Percentiles rank a stretch among this genome's conserved stretches.
phyloP scores from a whole-genome alignment of 1,140 invertebrate genomes.

The Dinoponera quadriceps region DNA sequence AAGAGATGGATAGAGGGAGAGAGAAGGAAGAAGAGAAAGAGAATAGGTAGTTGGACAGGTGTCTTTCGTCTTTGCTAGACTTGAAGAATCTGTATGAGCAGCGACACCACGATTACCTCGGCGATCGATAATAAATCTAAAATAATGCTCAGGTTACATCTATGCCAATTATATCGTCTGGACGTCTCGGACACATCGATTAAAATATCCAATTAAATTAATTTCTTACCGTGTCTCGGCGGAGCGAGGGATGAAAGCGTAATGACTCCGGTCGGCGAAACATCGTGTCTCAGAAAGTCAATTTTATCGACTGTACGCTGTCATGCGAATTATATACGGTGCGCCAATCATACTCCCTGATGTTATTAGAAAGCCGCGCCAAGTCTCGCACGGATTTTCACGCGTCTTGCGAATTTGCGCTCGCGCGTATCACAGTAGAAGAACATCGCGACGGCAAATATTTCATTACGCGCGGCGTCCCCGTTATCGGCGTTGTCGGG shows the following conservation, averaged over 20 bases:
- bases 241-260: slow-evolving; percentile 16
- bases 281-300: slow-evolving; percentile 17
- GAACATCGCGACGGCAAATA: not conserved
- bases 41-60: slow-evolving; percentile 7
- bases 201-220: slow-evolving; percentile 50
- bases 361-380: not conserved
- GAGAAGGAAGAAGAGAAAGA: not conserved
- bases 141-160: slow-evolving; percentile 13
- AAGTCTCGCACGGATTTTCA: not conserved
- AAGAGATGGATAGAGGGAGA: slow-evolving; percentile 27
- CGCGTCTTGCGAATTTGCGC: slow-evolving; percentile 26
- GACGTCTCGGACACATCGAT: slow-evolving; percentile 25
- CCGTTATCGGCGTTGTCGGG: slow-evolving; percentile 21
- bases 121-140: slow-evolving; percentile 40
- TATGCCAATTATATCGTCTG: slow-evolving; percentile 40
- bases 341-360: slow-evolving; percentile 28
- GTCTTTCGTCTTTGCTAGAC: slow-evolving; percentile 21
- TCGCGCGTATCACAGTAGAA: no score
- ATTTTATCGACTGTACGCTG: slow-evolving; percentile 49
- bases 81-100: not conserved
- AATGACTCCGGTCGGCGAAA: slow-evolving; percentile 33
- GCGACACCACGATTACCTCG: not conserved
- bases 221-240: slow-evolving; percentile 12
- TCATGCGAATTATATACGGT: slow-evolving; percentile 38
- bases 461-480: not conserved